phyloP scores from a whole-genome alignment of 2,888 invertebrate genomes.

The Melanargia galathea region DNA sequence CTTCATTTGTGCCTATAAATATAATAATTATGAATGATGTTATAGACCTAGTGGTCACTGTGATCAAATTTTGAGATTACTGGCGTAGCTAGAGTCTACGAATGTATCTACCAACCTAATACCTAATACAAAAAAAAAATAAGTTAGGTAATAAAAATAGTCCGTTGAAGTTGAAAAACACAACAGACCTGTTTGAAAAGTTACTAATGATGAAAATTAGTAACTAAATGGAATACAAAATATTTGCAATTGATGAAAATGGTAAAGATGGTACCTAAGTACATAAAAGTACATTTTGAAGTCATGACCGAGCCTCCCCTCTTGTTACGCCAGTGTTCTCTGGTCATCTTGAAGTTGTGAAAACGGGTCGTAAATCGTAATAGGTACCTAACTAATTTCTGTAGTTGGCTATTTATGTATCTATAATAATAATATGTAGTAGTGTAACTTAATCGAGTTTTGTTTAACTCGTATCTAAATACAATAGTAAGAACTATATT shows the following conservation, averaged over 20 bases:
- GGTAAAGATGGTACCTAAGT: no score
- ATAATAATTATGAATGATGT: constrained; percentile 65
- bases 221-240: not conserved
- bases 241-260: not conserved
- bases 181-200: no score
- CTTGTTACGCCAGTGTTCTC: constrained; percentile 44
- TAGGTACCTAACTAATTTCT: constrained; percentile 56
- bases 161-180: no score
- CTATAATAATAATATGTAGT: constrained; percentile 46
- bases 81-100: constrained; percentile 10
- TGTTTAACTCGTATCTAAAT: constrained; percentile 73
- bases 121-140: no score
- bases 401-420: constrained; percentile 66
- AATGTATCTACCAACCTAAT: no score
- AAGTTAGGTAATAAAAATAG: not conserved
- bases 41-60: constrained; percentile 52
- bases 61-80: constrained; percentile 6
- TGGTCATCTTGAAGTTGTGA: constrained; percentile 67
- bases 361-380: constrained; percentile 63
- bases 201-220: not conserved
- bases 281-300: not conserved
- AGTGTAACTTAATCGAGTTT: constrained; percentile 70
- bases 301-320: not conserved
- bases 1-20: constrained; percentile 77
- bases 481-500: constrained; percentile 80